phyloP scores from a whole-genome alignment of 1,140 invertebrate genomes.

The Babylonia areolata region DNA sequence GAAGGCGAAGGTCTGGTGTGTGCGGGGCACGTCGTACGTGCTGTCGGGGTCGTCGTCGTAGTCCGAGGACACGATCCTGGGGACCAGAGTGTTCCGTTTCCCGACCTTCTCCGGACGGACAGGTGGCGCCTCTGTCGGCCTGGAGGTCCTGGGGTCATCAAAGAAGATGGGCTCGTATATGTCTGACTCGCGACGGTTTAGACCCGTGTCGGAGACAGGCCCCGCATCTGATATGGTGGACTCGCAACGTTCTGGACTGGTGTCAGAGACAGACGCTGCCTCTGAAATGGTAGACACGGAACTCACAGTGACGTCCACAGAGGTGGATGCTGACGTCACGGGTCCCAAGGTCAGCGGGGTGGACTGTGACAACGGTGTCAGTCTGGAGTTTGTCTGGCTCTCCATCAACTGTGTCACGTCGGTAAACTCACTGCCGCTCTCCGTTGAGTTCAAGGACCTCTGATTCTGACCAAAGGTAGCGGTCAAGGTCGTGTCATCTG shows the following conservation, averaged over 20 bases:
- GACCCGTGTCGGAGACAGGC: not conserved
- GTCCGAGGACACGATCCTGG: not conserved
- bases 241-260: not conserved
- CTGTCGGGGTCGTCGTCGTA: constrained; percentile 22
- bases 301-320: not conserved
- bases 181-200: not conserved
- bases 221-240: not conserved
- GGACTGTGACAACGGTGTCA: not conserved
- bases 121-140: not conserved
- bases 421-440: not conserved
- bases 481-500: not conserved
- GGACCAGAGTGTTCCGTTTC: not conserved
- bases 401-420: not conserved
- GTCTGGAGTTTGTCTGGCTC: not conserved
- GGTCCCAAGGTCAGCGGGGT: not conserved
- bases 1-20: not conserved
- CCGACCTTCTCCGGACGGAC: not conserved
- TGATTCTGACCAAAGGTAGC: not conserved
- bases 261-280: not conserved
- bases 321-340: not conserved
- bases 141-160: not conserved
- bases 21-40: constrained; percentile 24
- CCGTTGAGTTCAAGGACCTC: not conserved
- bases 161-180: constrained; percentile 27
- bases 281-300: not conserved